Evolutionary conservation across 2,888 invertebrate species (phyloP), one percentile per base, ranked within the genome.

Genomic region (Phengaris alcon): DNA sequence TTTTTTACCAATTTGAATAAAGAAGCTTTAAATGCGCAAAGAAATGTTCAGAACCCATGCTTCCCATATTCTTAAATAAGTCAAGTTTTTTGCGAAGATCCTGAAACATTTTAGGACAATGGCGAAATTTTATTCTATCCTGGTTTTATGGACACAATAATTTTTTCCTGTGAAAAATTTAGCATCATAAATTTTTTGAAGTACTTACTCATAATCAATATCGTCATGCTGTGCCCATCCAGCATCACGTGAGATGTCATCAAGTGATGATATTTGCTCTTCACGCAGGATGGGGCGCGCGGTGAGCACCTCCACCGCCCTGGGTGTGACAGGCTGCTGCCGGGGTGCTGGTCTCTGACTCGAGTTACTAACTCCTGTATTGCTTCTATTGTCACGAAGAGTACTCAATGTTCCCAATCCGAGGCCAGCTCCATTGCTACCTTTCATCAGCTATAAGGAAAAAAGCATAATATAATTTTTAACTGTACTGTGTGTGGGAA

Each of bases 171-270:
- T 22, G 1, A 22, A 22, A 35, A 35, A 35, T 3, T 57, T 57
- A 7, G 13, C 1, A 0, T n/a, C 15, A 57, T 7, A 22, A 22
- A 22, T 22, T 22, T 15, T 55, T 55, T n/a, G 6, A n/a, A 57
- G 74, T n/a, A 88, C 94, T 91, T 82, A 95, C 95, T 97, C 97
- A 87, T 98, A 98, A 91, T 98, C 98, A 86, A 98, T 97, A 87
- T 98, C 98, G 86, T 98, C 98, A 84, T 97, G 96, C 81, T 96
- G 96, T 77, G 97, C 97, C 99, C 99, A 99, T 79, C 98, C 98
- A 83, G 97, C 96, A 85, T 97, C 97, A 82, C 97, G 96, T 69
- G 97, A 95, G 81, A 98, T 97, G 85, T 98, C 97, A 90, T 98
- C 98, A 94, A 99, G 96, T 77, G 97, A 97, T 84, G 96, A 97